Evolutionary conservation across 2,797 vertebrate species (phyloP).

Genomic region (Aselliscus stoliczkanus): DNA sequence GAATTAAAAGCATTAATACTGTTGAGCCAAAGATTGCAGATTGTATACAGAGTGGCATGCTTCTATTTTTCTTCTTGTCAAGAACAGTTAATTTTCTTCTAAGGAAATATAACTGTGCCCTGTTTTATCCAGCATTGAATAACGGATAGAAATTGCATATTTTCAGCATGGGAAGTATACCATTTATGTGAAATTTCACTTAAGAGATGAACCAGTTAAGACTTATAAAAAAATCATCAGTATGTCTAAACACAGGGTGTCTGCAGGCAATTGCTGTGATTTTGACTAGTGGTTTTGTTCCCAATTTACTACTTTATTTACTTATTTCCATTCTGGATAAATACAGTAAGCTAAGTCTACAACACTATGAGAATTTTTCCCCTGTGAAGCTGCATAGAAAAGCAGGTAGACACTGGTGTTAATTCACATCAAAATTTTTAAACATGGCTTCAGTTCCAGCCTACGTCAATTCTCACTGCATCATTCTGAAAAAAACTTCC

Average conservation of each 20-base stretch:
- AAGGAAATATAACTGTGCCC: neutral
- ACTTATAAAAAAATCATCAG: neutral
- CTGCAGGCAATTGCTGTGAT: neutral
- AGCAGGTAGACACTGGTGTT: neutral
- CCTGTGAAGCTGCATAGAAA: neutral
- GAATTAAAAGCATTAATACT: conserved; percentile 42
- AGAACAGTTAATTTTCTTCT: conserved; percentile 44
- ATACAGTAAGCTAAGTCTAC: neutral
- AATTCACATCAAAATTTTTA: neutral
- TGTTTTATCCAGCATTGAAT: neutral
- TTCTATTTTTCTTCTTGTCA: conserved; percentile 32
- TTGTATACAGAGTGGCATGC: neutral
- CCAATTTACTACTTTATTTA: conserved; percentile 18
- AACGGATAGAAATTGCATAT: neutral
- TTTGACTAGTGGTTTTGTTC: conserved; percentile 7
- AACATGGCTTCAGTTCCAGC: neutral
- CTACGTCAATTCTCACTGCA: neutral
- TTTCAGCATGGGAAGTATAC: conserved; percentile 1
- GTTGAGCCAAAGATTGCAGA: neutral
- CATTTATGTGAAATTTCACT: conserved; percentile 58
- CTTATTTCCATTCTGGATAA: conserved; percentile 5
- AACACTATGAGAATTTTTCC: neutral
- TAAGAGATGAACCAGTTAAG: conserved; percentile 27
- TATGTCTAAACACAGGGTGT: neutral
- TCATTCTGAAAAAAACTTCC: neutral